These are phyloP conservation scores for Drosophila infuscata DNA, from an alignment of 2,888 invertebrate species.

Conservation along the genomic window DNA sequence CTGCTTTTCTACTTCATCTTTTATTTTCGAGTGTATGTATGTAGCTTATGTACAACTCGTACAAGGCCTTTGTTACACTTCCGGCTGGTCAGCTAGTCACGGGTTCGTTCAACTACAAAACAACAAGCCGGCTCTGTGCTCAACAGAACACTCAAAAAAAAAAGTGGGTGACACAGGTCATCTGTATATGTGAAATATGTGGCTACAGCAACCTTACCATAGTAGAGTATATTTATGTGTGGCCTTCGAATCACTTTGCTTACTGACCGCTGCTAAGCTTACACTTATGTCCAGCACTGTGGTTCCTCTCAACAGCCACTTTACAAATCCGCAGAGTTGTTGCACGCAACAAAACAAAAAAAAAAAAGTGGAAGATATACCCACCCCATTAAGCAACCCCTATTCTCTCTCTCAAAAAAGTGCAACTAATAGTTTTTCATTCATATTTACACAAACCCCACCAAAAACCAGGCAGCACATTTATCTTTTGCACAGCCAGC, in stretches of 20 bases:
- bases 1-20: not conserved
- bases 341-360: constrained; percentile 4
- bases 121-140: constrained; percentile 12
- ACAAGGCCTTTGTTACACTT: constrained; percentile 46
- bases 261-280: constrained; percentile 40
- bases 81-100: constrained; percentile 36
- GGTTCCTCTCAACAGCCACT: constrained; percentile 19
- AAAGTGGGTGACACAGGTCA: not conserved
- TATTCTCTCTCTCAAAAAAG: constrained; percentile 12
- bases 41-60: constrained; percentile 15
- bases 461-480: constrained; percentile 28
- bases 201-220: not conserved
- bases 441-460: constrained; percentile 46
- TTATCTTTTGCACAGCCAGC: constrained; percentile 56
- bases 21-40: constrained; percentile 1
- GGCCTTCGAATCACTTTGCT: constrained; percentile 40
- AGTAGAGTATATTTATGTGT: not conserved
- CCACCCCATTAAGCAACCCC: constrained; percentile 15
- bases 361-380: not conserved
- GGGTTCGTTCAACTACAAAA: constrained; percentile 39
- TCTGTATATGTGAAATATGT: constrained; percentile 8
- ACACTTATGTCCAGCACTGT: constrained; percentile 26
- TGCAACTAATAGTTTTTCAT: constrained; percentile 69
- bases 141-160: not conserved
- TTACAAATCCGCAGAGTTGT: constrained; percentile 39